These are phyloP conservation scores for Tolypeutes matacus DNA, from an alignment of 2,797 vertebrate species.

Conservation along the genomic window DNA sequence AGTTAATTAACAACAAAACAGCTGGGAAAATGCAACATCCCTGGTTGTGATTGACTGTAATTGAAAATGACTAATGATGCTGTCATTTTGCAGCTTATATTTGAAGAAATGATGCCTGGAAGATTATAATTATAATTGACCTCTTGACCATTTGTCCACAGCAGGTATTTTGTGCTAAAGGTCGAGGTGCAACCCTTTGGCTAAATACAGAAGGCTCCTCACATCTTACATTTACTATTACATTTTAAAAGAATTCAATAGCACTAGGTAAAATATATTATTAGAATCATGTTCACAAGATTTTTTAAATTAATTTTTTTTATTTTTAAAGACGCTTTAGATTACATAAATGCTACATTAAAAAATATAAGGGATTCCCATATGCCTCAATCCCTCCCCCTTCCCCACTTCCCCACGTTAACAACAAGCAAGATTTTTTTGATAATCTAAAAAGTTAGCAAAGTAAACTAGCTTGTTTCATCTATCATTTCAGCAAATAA, in stretches of 20 bases:
- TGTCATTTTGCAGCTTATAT: conserved; percentile 73
- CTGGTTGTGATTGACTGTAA: conserved; percentile 71
- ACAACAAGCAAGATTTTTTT: background rate
- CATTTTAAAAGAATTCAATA: conserved; percentile 40
- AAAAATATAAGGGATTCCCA: no score
- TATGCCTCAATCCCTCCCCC: no score
- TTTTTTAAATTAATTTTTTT: no score
- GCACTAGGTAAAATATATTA: conserved; percentile 13
- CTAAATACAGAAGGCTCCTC: background rate
- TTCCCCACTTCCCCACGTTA: no score
- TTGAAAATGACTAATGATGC: conserved; percentile 72
- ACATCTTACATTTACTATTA: background rate
- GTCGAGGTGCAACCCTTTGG: background rate
- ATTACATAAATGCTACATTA: no score
- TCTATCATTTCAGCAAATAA: conserved; percentile 31
- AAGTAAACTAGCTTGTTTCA: conserved; percentile 24
- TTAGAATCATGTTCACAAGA: background rate
- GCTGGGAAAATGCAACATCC: conserved; percentile 71
- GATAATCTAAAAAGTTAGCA: conserved; percentile 49
- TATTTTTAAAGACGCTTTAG: no score
- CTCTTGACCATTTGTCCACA: conserved; percentile 71
- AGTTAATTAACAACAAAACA: conserved; percentile 78
- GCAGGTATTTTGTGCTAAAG: conserved; percentile 72
- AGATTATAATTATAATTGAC: conserved; percentile 56
- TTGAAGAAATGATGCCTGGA: conserved; percentile 72